These are phyloP conservation scores for Dendronephthya gigantea DNA, from an alignment of 64 coral and sea anemone species.

Conservation along the genomic window DNA sequence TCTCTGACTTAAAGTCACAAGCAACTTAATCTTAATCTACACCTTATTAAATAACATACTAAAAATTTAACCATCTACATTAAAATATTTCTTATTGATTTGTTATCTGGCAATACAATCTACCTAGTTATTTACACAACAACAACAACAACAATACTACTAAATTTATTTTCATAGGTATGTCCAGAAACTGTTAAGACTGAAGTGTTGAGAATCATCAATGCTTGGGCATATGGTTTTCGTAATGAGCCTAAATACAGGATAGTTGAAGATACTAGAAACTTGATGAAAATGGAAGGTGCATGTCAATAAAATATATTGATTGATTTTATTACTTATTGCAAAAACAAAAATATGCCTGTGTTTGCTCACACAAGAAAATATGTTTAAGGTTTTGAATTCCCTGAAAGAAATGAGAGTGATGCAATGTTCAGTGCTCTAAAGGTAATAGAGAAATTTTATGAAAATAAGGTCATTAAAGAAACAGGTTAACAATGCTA, in stretches of 20 bases:
- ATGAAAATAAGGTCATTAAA: too few relatives aligned
- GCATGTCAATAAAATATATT: not conserved
- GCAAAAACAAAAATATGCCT: too few relatives aligned
- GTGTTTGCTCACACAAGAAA: not conserved
- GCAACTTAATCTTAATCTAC: too few relatives aligned
- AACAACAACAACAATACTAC: too few relatives aligned
- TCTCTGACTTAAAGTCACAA: too few relatives aligned
- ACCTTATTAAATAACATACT: too few relatives aligned
- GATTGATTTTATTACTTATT: too few relatives aligned
- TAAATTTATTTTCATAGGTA: conserved; percentile 39
- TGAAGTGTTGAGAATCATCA: conserved; percentile 56
- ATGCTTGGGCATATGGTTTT: conserved; percentile 88
- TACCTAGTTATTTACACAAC: too few relatives aligned
- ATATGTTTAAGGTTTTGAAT: conserved; percentile 50
- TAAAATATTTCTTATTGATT: too few relatives aligned
- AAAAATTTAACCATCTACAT: too few relatives aligned
- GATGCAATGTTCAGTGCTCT: conserved; percentile 93
- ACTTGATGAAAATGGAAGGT: conserved; percentile 99
- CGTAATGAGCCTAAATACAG: conserved; percentile 90
- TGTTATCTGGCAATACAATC: too few relatives aligned
- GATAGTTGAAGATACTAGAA: conserved; percentile 83
- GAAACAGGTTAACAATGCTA: too few relatives aligned
- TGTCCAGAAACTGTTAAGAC: conserved; percentile 75
- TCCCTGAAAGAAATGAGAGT: conserved; percentile 74
- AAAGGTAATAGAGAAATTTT: conserved; percentile 60